phyloP scores from a whole-genome alignment of 2,888 invertebrate species.

The Catocala fraxini region DNA sequence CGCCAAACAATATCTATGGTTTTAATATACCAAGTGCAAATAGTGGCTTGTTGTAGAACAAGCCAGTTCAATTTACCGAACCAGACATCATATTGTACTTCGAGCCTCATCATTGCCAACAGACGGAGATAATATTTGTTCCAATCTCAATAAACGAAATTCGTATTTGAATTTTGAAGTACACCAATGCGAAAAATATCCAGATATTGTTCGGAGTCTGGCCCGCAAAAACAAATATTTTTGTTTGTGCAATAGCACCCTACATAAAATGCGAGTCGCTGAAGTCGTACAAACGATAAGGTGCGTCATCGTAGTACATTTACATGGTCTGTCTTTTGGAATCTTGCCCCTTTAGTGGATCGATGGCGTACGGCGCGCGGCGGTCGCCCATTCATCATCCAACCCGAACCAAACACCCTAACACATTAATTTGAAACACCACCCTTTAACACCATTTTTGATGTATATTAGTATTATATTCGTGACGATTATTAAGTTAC shows the following conservation, averaged over 20 bases:
- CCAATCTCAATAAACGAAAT: slow-evolving; percentile 19
- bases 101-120: slow-evolving; percentile 11
- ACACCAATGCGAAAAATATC: slow-evolving; percentile 28
- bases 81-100: background rate
- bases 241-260: slow-evolving; percentile 33
- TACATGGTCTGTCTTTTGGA: slow-evolving; percentile 57
- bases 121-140: slow-evolving; percentile 14
- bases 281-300: slow-evolving; percentile 25
- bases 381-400: slow-evolving; percentile 67
- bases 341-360: slow-evolving; percentile 62
- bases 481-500: background rate
- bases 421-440: slow-evolving; percentile 55
- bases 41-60: too few species aligned
- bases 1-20: too few species aligned
- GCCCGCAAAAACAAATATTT: slow-evolving; percentile 36
- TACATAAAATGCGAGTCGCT: slow-evolving; percentile 20
- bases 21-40: too few species aligned
- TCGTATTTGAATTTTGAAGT: slow-evolving; percentile 20
- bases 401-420: slow-evolving; percentile 58
- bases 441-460: slow-evolving; percentile 13
- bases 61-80: slow-evolving; percentile 2
- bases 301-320: slow-evolving; percentile 46
- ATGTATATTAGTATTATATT: too few species aligned
- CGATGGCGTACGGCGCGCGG: slow-evolving; percentile 64
- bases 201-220: slow-evolving; percentile 19